A percentile compares a stretch with the other conserved stretches of the same genome.
These are phyloP conservation scores for Rapana venosa DNA, from an alignment of 2,888 invertebrate genomes.

Conservation along the genomic window DNA sequence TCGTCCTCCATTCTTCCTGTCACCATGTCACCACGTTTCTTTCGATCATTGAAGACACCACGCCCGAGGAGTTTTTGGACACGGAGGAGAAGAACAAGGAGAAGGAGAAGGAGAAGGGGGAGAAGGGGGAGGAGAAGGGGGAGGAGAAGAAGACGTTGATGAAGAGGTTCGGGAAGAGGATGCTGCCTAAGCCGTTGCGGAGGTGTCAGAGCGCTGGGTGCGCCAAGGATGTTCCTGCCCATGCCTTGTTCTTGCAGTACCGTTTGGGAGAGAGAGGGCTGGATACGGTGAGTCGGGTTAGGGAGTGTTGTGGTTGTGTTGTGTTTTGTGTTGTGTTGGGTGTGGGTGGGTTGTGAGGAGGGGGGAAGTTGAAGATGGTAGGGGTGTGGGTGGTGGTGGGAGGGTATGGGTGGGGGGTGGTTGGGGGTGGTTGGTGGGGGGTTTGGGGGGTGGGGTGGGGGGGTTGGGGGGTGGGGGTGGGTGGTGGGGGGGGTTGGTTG, in stretches of 20 bases:
- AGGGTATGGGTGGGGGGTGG: too few relatives aligned
- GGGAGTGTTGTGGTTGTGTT: neutral
- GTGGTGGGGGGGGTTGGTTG: neutral
- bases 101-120: slow-evolving; percentile 43
- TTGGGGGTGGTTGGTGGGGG: neutral
- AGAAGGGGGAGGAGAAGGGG: slow-evolving; percentile 8
- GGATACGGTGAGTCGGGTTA: slow-evolving; percentile 49
- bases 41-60: slow-evolving; percentile 53
- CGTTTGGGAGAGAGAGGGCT: slow-evolving; percentile 45
- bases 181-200: slow-evolving; percentile 65
- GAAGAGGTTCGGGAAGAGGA: slow-evolving; percentile 63
- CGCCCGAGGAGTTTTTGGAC: slow-evolving; percentile 44
- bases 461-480: neutral
- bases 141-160: slow-evolving; percentile 46
- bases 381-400: neutral
- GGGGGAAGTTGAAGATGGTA: neutral
- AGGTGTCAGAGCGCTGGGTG: slow-evolving; percentile 81
- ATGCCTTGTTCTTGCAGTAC: slow-evolving; percentile 74
- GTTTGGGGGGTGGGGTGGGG: neutral
- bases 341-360: neutral
- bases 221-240: slow-evolving; percentile 76
- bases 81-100: slow-evolving; percentile 46
- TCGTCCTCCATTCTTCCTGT: slow-evolving; percentile 34
- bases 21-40: slow-evolving; percentile 40
- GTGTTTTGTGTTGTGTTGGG: neutral